These are phyloP conservation scores for Drosophila burlai DNA, from an alignment of 1,140 invertebrate genomes.

Conservation along the genomic window DNA sequence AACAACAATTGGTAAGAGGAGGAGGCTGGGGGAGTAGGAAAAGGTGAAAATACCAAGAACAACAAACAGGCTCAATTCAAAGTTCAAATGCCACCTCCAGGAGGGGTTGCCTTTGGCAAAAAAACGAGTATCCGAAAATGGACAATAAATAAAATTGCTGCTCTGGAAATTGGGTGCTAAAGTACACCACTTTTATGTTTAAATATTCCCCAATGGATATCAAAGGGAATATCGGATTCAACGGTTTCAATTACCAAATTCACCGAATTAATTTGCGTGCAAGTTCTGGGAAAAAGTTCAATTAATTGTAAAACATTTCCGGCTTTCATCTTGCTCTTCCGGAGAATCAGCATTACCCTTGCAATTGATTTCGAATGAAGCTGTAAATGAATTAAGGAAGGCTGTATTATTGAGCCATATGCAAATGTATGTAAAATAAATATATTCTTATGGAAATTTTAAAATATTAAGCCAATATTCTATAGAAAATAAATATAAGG, in stretches of 20 bases:
- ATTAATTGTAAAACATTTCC: background rate
- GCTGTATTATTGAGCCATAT: fast-evolving
- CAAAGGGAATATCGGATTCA: constrained; percentile 5
- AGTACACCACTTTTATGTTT: constrained; percentile 32
- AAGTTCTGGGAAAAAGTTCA: background rate
- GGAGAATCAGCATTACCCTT: background rate
- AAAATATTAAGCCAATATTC: too few species aligned
- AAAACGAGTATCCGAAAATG: constrained; percentile 29
- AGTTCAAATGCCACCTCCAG: constrained; percentile 44
- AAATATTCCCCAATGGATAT: constrained; percentile 11
- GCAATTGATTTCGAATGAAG: background rate
- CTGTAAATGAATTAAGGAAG: background rate
- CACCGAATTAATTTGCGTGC: background rate
- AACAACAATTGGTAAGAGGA: background rate
- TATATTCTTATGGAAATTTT: background rate
- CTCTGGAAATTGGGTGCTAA: constrained; percentile 33
- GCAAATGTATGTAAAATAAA: background rate
- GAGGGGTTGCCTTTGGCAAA: background rate
- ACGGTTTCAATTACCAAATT: constrained; percentile 2
- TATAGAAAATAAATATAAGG: too few species aligned
- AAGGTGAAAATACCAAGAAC: constrained; percentile 22
- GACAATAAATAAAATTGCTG: constrained; percentile 61
- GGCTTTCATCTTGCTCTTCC: background rate
- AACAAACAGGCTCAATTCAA: constrained; percentile 40
- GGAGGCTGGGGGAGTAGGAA: background rate